These are phyloP conservation scores for Chelonoidis abingdonii DNA, from an alignment of 2,113 vertebrate species.

Conservation along the genomic window DNA sequence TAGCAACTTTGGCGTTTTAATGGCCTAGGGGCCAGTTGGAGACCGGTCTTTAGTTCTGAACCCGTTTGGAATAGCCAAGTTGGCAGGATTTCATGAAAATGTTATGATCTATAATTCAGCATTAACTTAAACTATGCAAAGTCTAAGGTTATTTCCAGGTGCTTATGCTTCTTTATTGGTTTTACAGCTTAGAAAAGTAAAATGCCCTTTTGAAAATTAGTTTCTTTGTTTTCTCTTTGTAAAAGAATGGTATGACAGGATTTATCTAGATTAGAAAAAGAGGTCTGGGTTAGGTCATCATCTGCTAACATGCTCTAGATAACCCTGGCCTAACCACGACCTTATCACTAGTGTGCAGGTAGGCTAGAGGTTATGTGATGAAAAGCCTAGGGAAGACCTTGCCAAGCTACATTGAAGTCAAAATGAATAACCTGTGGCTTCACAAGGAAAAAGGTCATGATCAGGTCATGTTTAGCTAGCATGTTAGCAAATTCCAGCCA, in stretches of 20 bases:
- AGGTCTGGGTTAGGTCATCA: not conserved
- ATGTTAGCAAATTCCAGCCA: accelerated
- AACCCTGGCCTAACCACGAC: not conserved
- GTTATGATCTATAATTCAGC: not conserved
- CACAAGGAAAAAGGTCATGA: not conserved
- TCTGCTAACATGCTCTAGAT: not conserved
- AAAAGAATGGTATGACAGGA: not conserved
- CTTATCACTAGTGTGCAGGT: not conserved
- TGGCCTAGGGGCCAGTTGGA: constrained; percentile 22
- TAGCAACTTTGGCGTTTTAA: not conserved
- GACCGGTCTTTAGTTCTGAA: not conserved
- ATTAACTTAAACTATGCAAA: not conserved
- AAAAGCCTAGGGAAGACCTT: not conserved
- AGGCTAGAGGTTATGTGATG: not conserved
- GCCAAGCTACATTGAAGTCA: not conserved
- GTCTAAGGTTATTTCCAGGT: not conserved
- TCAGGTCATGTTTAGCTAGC: not conserved
- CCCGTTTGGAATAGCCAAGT: not conserved
- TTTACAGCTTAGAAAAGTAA: not conserved
- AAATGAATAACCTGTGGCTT: not conserved
- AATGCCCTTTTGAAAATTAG: not conserved
- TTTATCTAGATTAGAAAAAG: not conserved
- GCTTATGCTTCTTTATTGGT: not conserved
- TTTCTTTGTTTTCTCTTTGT: not conserved
- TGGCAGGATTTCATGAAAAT: not conserved